Conservation (phyloP, 2,113 vertebrate genomes). For the Phrynocephalus versicolor region DNA sequence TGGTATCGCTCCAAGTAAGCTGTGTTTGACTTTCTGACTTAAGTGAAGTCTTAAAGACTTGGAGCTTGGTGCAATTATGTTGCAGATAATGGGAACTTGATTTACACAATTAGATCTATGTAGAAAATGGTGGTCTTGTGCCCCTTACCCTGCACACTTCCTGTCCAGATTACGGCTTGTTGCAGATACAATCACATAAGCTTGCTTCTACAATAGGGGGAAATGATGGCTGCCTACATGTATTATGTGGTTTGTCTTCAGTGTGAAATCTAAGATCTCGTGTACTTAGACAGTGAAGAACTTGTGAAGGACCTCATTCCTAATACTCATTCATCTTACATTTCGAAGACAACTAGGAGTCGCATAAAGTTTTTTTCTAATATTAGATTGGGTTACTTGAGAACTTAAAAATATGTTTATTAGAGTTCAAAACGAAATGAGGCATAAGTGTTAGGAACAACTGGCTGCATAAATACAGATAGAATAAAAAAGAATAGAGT, state of each 20-base stretch:
- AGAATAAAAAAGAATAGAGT: too few species aligned
- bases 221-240: background rate
- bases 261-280: background rate
- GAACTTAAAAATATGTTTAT: background rate
- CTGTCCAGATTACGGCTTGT: background rate
- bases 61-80: background rate
- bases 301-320: background rate
- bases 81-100: background rate
- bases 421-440: background rate
- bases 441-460: too few species aligned
- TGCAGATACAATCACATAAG: background rate
- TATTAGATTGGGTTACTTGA: background rate
- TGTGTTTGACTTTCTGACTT: background rate
- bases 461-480: too few species aligned
- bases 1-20: background rate
- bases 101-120: background rate
- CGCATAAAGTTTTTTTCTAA: background rate
- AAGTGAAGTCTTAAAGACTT: background rate
- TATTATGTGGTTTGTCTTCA: background rate
- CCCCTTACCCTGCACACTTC: background rate
- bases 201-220: background rate
- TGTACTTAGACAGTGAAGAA: background rate
- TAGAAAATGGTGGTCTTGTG: background rate
- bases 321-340: background rate
- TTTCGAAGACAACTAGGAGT: background rate